Conservation (phyloP, 2,113 vertebrate species). For the Gavia stellata region DNA sequence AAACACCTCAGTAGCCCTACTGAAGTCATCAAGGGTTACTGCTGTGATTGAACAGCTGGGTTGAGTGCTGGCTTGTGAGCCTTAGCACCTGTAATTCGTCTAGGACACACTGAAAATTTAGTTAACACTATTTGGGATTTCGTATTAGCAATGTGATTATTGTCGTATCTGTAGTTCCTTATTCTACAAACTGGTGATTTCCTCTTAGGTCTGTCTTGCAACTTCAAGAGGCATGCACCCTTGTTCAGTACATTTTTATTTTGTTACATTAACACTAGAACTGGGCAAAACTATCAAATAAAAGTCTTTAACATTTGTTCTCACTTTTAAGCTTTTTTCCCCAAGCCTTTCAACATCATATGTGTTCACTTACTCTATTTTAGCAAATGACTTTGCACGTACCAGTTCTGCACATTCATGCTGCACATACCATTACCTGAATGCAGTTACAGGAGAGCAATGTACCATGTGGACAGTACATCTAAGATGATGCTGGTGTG, state of each 20-base stretch:
- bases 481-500: background rate
- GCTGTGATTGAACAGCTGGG: background rate
- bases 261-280: background rate
- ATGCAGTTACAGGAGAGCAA: background rate
- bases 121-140: background rate
- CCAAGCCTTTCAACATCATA: background rate
- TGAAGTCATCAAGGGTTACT: background rate
- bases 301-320: background rate
- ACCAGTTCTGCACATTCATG: background rate
- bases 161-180: background rate
- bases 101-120: background rate
- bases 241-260: background rate
- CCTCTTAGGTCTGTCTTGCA: background rate
- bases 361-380: background rate
- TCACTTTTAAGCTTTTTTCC: background rate
- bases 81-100: background rate
- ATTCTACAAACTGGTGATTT: background rate
- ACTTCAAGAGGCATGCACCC: background rate
- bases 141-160: background rate
- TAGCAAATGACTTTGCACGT: background rate
- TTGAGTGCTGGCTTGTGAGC: background rate
- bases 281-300: background rate
- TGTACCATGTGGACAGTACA: background rate
- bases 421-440: background rate
- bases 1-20: background rate